A percentile compares a stretch with the other conserved stretches of the same genome.
phyloP scores from a whole-genome alignment of 92 coral and sea anemone genomes.

The Anthopleura xanthogrammica region DNA sequence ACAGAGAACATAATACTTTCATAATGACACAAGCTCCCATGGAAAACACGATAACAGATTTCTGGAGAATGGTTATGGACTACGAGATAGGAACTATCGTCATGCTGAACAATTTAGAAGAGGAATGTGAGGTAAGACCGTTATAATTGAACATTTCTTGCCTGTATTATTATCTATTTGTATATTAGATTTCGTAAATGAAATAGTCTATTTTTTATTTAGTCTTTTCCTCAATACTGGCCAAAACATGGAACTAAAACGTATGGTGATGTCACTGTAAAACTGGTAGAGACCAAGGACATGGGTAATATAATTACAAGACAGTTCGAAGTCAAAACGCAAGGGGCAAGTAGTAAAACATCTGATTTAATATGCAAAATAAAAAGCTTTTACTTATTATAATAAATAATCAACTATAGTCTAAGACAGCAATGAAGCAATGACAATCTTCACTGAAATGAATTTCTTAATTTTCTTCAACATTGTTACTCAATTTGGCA shows the following conservation, averaged over 20 bases:
- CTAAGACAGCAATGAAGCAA: not conserved
- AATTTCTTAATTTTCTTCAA: too few relatives aligned
- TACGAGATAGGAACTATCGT: constrained; percentile 70
- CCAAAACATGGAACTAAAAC: constrained; percentile 20
- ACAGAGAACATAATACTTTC: constrained; percentile 52
- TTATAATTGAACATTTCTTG: too few relatives aligned
- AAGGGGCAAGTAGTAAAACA: constrained; percentile 1
- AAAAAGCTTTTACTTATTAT: too few relatives aligned
- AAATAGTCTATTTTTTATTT: not conserved
- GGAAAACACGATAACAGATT: constrained; percentile 55
- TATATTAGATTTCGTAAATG: not conserved
- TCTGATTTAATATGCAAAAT: not conserved
- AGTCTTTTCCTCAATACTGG: constrained; percentile 55
- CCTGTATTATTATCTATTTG: too few relatives aligned
- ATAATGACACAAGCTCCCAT: constrained; percentile 79
- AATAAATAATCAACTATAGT: too few relatives aligned
- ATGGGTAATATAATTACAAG: constrained; percentile 21
- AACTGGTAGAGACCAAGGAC: constrained; percentile 5
- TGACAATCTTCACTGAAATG: not conserved
- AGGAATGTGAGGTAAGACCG: constrained; percentile 38
- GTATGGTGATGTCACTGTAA: constrained; percentile 26
- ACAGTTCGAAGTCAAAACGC: constrained; percentile 22
- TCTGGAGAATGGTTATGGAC: constrained; percentile 77
- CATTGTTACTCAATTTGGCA: too few relatives aligned
- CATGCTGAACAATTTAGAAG: constrained; percentile 65